Conservation (phyloP, 2,888 invertebrate genomes). For the Drosophila subquinaria region DNA sequence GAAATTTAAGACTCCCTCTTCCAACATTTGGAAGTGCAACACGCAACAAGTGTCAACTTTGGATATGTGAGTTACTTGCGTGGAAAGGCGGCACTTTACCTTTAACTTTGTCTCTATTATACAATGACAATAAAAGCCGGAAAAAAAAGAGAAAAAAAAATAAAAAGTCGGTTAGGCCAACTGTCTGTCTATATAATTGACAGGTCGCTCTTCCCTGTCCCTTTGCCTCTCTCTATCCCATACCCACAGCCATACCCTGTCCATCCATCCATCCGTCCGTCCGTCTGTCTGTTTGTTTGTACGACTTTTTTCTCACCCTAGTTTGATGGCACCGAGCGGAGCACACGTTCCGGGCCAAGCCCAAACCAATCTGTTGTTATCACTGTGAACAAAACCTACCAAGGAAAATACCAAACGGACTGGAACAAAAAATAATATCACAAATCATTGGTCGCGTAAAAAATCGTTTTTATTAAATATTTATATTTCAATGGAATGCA, state of each 20-base stretch:
- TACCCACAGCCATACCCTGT: background rate
- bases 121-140: slow-evolving; percentile 69
- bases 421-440: slow-evolving; percentile 53
- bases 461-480: slow-evolving; percentile 77
- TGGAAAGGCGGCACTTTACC: slow-evolving; percentile 55
- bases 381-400: slow-evolving; percentile 43
- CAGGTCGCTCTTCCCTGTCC: slow-evolving; percentile 26
- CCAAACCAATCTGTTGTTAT: slow-evolving; percentile 78
- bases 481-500: slow-evolving; percentile 67
- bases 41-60: slow-evolving; percentile 79
- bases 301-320: slow-evolving; percentile 77
- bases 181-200: slow-evolving; percentile 74
- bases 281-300: slow-evolving; percentile 70
- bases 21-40: slow-evolving; percentile 47
- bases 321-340: slow-evolving; percentile 55
- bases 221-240: background rate
- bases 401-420: slow-evolving; percentile 23
- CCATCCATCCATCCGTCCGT: slow-evolving; percentile 2
- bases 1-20: background rate
- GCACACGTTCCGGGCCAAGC: slow-evolving; percentile 48
- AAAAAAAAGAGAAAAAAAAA: slow-evolving; percentile 23
- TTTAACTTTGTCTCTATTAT: slow-evolving; percentile 66
- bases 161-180: slow-evolving; percentile 54
- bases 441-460: slow-evolving; percentile 62
- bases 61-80: slow-evolving; percentile 53